Evolutionary conservation across 37 sponge, comb jelly and placozoan species (phyloP).

Genomic region (Mnemiopsis leidyi): DNA sequence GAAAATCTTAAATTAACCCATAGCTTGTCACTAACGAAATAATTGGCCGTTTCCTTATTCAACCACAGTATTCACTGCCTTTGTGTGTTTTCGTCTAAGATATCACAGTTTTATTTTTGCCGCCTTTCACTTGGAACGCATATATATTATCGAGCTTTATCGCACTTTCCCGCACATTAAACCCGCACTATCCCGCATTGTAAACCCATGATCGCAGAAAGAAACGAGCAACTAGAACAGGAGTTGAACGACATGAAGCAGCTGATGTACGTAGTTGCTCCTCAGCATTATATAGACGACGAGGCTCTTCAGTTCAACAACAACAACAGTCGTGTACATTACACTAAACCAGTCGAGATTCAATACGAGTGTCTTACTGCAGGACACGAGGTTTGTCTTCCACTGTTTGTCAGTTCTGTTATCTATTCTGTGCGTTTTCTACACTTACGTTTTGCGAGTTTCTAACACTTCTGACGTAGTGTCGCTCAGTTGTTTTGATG

Average conservation of each 20-base stretch:
- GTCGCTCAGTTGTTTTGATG: neutral
- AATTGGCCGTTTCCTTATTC: neutral
- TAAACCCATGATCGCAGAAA: neutral
- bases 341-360: neutral
- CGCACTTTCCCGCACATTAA: too few relatives aligned
- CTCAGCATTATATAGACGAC: conserved; percentile 38
- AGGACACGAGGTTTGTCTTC: neutral
- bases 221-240: neutral
- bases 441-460: neutral
- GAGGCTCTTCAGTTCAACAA: neutral
- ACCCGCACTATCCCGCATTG: too few relatives aligned
- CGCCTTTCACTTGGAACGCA: too few relatives aligned
- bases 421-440: too few relatives aligned
- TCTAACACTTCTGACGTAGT: neutral
- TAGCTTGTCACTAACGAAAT: neutral
- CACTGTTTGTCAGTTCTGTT: too few relatives aligned
- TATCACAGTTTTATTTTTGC: too few relatives aligned
- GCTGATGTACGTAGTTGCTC: conserved; percentile 29
- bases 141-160: too few relatives aligned
- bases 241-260: neutral
- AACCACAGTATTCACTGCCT: too few relatives aligned
- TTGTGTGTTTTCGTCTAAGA: too few relatives aligned
- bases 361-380: neutral
- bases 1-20: neutral
- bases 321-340: neutral